Evolutionary conservation across 2,113 vertebrate genomes (phyloP), one percentile per base, ranked within the genome.

Genomic region (Colaptes auratus): DNA sequence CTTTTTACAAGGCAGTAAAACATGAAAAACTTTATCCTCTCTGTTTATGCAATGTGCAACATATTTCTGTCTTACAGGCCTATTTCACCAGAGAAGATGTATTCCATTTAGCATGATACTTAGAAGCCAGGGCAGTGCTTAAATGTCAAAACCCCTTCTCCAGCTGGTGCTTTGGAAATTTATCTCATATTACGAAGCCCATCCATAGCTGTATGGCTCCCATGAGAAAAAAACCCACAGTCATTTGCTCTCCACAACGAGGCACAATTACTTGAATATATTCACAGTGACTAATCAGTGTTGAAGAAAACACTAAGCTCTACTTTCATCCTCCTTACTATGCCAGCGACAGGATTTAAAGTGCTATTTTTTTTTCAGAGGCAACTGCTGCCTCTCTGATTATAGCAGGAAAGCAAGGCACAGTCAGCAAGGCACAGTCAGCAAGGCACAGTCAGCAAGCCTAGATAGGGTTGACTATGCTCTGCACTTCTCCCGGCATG

Each of bases 241-340:
- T 56, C 9, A 95, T 91, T 96, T 96, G 90, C 83, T 27, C 63
- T 86, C 56, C 64, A 30, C 23, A 75, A 9, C 44, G 79, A 92
- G 58, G 17, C 58, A 93, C 73, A 94, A 53, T 74, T 83, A 20
- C 75, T 86, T 82, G 74, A 83, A 82, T 64, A 44, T 67, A 94
- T 97, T 90, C 66, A 79, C 77, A 82, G 89, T 82, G 89, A 96
- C 81, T 95, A 95, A 97, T 93, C 90, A 95, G 44, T 24, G 42
- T 78, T 74, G 84, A 83, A 94, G 55, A 95, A 88, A 93, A 82
- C 66, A 95, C 67, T 92, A 58, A 83, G 61, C 31, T 96, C 58
- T 73, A 80, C 67, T 75, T 84, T 88, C 88, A 90, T 59, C 25
- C 86, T 91, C 86, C 48, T 96, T 73, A 48, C 66, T 64, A 64